phyloP scores from a whole-genome alignment of 2,797 vertebrate genomes.

The Trichosurus vulpecula region DNA sequence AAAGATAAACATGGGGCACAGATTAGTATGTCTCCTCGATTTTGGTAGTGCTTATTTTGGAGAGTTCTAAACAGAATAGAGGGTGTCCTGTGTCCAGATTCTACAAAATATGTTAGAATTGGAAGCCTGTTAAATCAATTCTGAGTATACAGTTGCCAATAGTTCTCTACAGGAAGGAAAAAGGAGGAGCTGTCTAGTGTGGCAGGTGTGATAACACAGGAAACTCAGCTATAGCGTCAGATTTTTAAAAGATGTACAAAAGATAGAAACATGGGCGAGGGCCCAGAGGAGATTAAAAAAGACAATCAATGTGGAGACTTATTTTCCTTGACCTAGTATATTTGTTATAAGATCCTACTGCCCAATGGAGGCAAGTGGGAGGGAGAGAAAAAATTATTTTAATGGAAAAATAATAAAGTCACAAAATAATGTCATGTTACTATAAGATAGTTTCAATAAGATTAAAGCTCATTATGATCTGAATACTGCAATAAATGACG shows the following conservation, averaged over 20 bases:
- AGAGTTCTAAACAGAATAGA: neutral
- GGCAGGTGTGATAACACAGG: neutral
- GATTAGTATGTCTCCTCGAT: neutral
- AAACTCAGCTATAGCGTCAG: neutral
- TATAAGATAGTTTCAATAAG: neutral
- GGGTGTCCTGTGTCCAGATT: neutral
- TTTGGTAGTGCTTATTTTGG: neutral
- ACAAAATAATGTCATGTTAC: neutral
- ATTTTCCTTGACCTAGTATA: neutral
- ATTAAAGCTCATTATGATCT: neutral
- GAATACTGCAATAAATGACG: neutral
- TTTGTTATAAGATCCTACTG: neutral
- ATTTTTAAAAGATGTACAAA: neutral
- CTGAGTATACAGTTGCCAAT: neutral
- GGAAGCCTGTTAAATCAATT: neutral
- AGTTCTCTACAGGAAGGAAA: neutral
- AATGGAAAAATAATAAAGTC: neutral
- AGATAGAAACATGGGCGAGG: neutral
- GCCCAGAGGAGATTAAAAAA: neutral
- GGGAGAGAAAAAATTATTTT: neutral
- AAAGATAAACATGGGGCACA: neutral
- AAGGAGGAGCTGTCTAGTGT: neutral
- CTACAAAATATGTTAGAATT: neutral
- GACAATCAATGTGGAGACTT: neutral
- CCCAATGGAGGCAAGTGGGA: neutral